phyloP scores from a whole-genome alignment of 1,140 invertebrate species.

The Tribolium castaneum region DNA sequence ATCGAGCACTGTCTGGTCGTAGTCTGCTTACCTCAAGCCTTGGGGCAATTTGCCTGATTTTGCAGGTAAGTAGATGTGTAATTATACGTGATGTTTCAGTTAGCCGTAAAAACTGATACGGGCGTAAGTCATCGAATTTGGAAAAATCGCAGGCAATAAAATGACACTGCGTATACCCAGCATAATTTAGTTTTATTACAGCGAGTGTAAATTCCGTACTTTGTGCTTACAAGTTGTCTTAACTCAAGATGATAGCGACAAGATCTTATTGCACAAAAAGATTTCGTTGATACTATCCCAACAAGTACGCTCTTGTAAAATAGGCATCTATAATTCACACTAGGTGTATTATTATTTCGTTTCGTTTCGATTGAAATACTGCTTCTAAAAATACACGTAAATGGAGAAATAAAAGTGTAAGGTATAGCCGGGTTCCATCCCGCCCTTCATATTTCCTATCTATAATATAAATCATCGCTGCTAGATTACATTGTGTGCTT shows the following conservation, averaged over 20 bases:
- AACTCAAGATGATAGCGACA: slow-evolving; percentile 13
- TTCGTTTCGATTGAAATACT: slow-evolving; percentile 1
- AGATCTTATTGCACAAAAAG: slow-evolving; percentile 27
- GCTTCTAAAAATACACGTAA: slow-evolving; percentile 9
- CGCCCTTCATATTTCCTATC: background rate
- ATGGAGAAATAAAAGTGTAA: slow-evolving; percentile 4
- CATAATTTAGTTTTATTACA: slow-evolving; percentile 16
- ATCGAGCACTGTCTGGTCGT: slow-evolving; percentile 13
- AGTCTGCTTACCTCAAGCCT: slow-evolving; percentile 18
- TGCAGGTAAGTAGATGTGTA: slow-evolving; percentile 8
- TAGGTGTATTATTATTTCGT: background rate
- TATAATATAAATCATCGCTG: slow-evolving; percentile 12
- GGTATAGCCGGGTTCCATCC: background rate
- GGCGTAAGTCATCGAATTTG: background rate
- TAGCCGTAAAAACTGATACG: background rate
- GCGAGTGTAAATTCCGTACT: slow-evolving; percentile 5
- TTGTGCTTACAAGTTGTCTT: slow-evolving; percentile 6
- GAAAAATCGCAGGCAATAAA: background rate
- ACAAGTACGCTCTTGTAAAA: background rate
- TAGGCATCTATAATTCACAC: background rate
- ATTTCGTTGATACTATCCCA: slow-evolving; percentile 1
- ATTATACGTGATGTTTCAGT: slow-evolving; percentile 4
- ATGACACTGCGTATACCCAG: background rate
- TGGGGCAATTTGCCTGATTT: background rate
- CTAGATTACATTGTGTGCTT: slow-evolving; percentile 12